phyloP scores from a whole-genome alignment of 2,888 invertebrate genomes.

The Drosophila peninsularis region DNA sequence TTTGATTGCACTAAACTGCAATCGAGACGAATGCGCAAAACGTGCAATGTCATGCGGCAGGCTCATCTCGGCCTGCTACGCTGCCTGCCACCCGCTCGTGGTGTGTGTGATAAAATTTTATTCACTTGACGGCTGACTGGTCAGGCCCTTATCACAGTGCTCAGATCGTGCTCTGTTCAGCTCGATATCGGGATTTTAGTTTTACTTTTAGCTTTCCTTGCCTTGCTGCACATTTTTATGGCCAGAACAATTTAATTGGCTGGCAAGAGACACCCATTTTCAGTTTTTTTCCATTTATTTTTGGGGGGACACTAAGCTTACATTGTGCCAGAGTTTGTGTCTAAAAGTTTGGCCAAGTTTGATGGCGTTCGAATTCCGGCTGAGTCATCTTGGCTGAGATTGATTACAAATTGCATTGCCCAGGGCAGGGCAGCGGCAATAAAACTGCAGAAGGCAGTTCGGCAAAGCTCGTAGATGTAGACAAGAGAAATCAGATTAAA shows the following conservation, averaged over 20 bases:
- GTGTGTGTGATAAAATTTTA: slow-evolving; percentile 68
- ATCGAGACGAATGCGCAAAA: slow-evolving; percentile 78
- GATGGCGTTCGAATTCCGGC: slow-evolving; percentile 65
- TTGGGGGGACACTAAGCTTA: slow-evolving; percentile 41
- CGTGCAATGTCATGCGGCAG: slow-evolving; percentile 68
- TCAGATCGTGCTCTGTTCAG: slow-evolving; percentile 58
- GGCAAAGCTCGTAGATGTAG: background rate
- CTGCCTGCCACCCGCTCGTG: slow-evolving; percentile 10
- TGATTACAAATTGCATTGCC: slow-evolving; percentile 56
- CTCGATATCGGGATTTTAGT: slow-evolving; percentile 39
- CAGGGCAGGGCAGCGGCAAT: slow-evolving; percentile 25
- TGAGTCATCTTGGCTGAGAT: slow-evolving; percentile 67
- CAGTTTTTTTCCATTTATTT: slow-evolving; percentile 12
- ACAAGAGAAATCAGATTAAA: slow-evolving; percentile 23
- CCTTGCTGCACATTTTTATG: slow-evolving; percentile 73
- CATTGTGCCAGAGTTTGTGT: slow-evolving; percentile 62
- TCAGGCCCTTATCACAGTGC: slow-evolving; percentile 60
- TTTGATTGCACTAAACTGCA: slow-evolving; percentile 82
- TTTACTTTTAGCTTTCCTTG: slow-evolving; percentile 23
- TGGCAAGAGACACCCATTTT: slow-evolving; percentile 40
- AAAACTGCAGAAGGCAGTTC: slow-evolving; percentile 35
- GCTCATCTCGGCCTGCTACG: slow-evolving; percentile 21
- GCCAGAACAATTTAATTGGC: slow-evolving; percentile 74
- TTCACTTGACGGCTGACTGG: slow-evolving; percentile 53
- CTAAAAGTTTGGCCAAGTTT: slow-evolving; percentile 57